phyloP scores from a whole-genome alignment of 1,140 invertebrate genomes.

The Drosophila prosaltans region DNA sequence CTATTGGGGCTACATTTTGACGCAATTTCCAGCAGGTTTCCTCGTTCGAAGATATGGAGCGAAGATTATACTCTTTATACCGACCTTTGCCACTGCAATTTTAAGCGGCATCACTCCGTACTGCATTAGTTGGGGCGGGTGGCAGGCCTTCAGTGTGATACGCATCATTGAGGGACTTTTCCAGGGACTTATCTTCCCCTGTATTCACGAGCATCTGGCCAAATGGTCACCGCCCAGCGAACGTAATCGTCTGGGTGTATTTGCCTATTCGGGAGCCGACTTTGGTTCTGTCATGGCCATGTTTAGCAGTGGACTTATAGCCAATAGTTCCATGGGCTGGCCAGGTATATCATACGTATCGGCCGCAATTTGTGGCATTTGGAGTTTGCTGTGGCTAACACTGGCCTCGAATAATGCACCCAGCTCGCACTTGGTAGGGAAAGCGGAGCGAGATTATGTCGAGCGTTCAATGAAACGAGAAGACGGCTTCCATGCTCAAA shows the following conservation, averaged over 20 bases:
- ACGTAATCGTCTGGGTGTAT: slow-evolving; percentile 85
- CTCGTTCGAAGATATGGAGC: slow-evolving; percentile 87
- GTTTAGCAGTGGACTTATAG: slow-evolving; percentile 87
- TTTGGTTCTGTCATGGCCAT: slow-evolving; percentile 90
- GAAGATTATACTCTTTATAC: slow-evolving; percentile 85
- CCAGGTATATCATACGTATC: slow-evolving; percentile 91
- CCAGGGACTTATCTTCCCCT: slow-evolving; percentile 91
- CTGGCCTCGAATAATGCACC: slow-evolving; percentile 88
- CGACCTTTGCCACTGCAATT: slow-evolving; percentile 84
- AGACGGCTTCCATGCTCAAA: slow-evolving; percentile 71
- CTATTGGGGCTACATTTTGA: slow-evolving; percentile 86
- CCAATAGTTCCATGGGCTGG: slow-evolving; percentile 88
- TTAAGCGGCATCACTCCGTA: slow-evolving; percentile 83
- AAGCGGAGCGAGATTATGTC: slow-evolving; percentile 87
- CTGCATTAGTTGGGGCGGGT: slow-evolving; percentile 82
- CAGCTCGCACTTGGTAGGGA: slow-evolving; percentile 85
- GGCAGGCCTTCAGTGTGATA: slow-evolving; percentile 85
- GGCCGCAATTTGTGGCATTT: slow-evolving; percentile 86
- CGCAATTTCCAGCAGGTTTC: slow-evolving; percentile 87
- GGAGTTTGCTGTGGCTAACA: slow-evolving; percentile 86
- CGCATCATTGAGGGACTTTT: slow-evolving; percentile 90
- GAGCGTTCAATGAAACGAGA: slow-evolving; percentile 81
- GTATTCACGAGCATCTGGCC: slow-evolving; percentile 86
- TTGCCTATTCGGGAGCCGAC: slow-evolving; percentile 87
- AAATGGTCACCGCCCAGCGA: slow-evolving; percentile 85